Percentiles rank a stretch among this genome's conserved stretches.
phyloP scores from a whole-genome alignment of 2,113 vertebrate species.

The Chaenogobius annularis region DNA sequence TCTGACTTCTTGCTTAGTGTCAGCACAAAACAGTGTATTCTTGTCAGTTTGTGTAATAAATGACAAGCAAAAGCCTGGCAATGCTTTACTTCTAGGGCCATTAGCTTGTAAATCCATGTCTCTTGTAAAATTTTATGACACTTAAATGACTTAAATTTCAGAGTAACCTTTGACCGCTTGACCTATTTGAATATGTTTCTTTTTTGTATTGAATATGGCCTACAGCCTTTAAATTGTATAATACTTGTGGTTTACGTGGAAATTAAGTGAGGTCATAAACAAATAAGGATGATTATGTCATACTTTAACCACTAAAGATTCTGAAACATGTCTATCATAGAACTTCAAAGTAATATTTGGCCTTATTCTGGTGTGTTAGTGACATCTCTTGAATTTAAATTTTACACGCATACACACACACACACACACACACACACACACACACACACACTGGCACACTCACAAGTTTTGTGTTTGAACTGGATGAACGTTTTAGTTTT shows the following conservation, averaged over 20 bases:
- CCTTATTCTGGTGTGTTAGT: background rate
- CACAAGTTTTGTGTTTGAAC: no score
- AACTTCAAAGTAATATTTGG: background rate
- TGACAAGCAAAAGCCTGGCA: background rate
- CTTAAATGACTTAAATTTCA: background rate
- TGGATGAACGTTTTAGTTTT: constrained; percentile 16
- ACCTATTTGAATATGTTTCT: background rate
- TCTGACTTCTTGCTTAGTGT: background rate
- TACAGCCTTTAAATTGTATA: background rate
- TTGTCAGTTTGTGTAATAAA: background rate
- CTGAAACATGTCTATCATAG: background rate
- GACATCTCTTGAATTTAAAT: no score
- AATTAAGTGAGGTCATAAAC: background rate
- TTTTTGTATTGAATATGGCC: background rate
- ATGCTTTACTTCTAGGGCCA: background rate
- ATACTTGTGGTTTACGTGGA: background rate
- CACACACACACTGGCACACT: no score
- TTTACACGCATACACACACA: no score
- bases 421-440: no score
- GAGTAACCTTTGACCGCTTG: background rate
- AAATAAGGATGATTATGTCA: background rate
- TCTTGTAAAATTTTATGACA: background rate
- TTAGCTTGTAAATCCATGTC: background rate
- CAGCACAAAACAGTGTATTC: background rate
- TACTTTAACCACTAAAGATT: background rate